phyloP scores from a whole-genome alignment of 1,140 invertebrate species.

The Bactericera cockerelli region DNA sequence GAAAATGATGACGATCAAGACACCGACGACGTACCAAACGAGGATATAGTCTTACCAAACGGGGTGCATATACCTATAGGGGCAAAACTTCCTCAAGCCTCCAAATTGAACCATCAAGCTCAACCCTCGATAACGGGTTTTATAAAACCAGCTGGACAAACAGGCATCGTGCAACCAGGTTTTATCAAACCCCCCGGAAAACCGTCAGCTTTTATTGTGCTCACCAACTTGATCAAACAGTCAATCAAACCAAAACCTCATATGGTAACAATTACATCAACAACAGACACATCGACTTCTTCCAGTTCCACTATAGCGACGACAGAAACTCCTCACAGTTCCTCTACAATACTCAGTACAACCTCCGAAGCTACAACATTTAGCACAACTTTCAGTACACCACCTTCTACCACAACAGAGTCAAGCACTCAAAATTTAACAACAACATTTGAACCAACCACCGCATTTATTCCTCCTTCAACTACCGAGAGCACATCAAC shows the following conservation, averaged over 20 bases:
- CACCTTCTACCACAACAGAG: background rate
- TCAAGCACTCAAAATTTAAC: background rate
- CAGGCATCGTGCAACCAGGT: too few relatives aligned
- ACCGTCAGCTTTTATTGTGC: background rate
- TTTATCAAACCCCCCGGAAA: background rate
- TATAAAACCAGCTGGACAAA: background rate
- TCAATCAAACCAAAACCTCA: background rate
- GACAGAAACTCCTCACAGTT: background rate
- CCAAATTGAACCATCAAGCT: background rate
- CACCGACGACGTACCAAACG: background rate
- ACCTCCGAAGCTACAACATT: background rate
- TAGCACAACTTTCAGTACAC: background rate
- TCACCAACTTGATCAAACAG: background rate
- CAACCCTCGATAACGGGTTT: background rate
- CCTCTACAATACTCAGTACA: too few relatives aligned
- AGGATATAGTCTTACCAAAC: background rate
- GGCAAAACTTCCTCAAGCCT: too few relatives aligned
- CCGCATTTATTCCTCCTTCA: background rate
- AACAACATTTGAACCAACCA: background rate
- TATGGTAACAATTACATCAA: background rate
- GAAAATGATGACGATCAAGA: background rate
- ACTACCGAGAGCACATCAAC: background rate
- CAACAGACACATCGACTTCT: background rate
- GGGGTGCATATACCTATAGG: background rate
- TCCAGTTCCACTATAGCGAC: background rate